phyloP scores from a whole-genome alignment of 2,888 invertebrate species.

The Dorcus hopei region DNA sequence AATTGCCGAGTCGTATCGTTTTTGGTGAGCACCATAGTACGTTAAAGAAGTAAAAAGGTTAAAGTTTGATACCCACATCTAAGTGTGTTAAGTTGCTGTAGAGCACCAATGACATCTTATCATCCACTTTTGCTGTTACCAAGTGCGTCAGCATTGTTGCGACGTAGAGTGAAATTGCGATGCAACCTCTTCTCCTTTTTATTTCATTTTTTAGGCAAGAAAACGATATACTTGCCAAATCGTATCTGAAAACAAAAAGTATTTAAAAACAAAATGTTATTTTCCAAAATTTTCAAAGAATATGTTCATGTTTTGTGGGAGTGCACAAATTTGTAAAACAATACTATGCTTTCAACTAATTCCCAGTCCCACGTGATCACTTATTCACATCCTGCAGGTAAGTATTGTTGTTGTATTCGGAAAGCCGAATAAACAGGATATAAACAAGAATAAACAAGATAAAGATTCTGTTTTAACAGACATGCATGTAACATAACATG shows the following conservation, averaged over 20 bases:
- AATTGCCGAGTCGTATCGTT: too few species aligned
- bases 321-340: too few species aligned
- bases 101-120: conserved; percentile 37
- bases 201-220: conserved; percentile 36
- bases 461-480: too few species aligned
- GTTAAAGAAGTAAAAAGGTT: not conserved
- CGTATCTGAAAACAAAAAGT: conserved; percentile 37
- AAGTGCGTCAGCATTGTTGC: conserved; percentile 42
- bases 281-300: not conserved
- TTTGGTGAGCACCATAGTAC: too few species aligned
- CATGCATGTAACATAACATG: too few species aligned
- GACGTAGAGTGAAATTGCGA: conserved; percentile 41
- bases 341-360: too few species aligned
- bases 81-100: conserved; percentile 28
- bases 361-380: not conserved
- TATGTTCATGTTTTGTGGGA: too few species aligned
- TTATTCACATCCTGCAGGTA: too few species aligned
- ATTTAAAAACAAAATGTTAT: not conserved
- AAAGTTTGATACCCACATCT: conserved; percentile 15
- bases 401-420: too few species aligned
- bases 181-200: conserved; percentile 36
- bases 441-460: too few species aligned
- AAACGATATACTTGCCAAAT: conserved; percentile 40
- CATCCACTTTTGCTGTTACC: conserved; percentile 41
- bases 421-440: too few species aligned